A percentile compares a stretch with the other conserved stretches of the same genome.
Evolutionary conservation across 2,888 invertebrate genomes (phyloP).

Genomic region (Tillus elongatus): DNA sequence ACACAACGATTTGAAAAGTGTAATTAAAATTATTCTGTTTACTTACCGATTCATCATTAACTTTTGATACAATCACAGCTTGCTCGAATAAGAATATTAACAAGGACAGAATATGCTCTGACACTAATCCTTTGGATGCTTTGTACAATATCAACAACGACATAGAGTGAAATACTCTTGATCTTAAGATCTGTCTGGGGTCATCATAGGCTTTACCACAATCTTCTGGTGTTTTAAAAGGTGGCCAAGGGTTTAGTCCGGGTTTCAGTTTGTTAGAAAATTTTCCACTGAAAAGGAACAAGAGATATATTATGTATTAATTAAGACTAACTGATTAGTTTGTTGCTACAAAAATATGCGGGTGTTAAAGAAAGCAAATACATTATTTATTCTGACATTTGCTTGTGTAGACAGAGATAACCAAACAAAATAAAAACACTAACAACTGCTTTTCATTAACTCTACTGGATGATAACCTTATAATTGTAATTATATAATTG

Average conservation of each 20-base stretch:
- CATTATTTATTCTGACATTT: too few species aligned
- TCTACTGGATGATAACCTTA: too few species aligned
- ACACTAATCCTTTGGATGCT: constrained; percentile 66
- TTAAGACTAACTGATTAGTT: too few species aligned
- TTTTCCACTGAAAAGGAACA: constrained; percentile 29
- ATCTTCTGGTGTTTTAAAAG: constrained; percentile 62
- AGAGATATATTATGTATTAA: constrained; percentile 6
- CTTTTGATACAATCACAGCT: constrained; percentile 51
- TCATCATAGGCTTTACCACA: constrained; percentile 58
- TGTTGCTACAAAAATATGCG: too few species aligned
- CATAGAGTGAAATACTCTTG: constrained; percentile 59
- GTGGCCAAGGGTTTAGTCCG: constrained; percentile 59
- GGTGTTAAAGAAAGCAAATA: too few species aligned
- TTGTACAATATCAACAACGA: constrained; percentile 77
- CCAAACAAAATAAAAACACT: too few species aligned
- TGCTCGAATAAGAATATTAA: constrained; percentile 81
- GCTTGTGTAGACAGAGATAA: too few species aligned
- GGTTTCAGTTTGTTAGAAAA: constrained; percentile 35
- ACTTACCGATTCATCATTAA: constrained; percentile 40
- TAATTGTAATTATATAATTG: too few species aligned
- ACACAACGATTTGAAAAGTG: too few species aligned
- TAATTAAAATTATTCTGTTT: neutral
- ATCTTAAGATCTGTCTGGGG: constrained; percentile 53
- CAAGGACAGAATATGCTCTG: constrained; percentile 83
- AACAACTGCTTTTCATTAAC: too few species aligned